Evolutionary conservation across 2,888 invertebrate genomes (phyloP), one percentile per base, ranked within the genome.

Genomic region (Tipula vernalis): DNA sequence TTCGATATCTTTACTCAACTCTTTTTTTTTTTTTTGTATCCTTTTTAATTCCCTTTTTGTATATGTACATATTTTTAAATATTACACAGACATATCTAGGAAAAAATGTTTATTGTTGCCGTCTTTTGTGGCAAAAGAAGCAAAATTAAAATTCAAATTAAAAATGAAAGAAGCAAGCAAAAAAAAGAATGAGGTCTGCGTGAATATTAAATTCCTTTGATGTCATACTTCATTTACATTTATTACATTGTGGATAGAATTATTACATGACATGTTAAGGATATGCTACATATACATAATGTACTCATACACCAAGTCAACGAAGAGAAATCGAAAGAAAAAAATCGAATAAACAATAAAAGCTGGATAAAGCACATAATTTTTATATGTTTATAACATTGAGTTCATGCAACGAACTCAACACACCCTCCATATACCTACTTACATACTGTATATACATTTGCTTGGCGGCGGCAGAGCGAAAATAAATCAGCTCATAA

Each of bases 171-270:
- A 71, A 12, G 2, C 28, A 28, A 71, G 71, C 71, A 71, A 71
- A 51, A 44, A 51, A 71, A 71, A n/a, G n/a, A 28, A 28, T 71
- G 71, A 28, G 71, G 71, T 71, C 71, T 71, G 71, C 71, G 71
- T 71, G 71, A 71, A 71, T 71, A 71, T 71, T 71, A 71, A 71
- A 71, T 71, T 71, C 71, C 71, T 71, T 71, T 71, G 71, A 71
- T 71, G 71, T 71, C 71, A 71, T 71, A 71, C 71, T 71, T 71
- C 71, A 71, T 71, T 71, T 71, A 71, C 71, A 71, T 71, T 71
- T 71, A 71, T 71, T 71, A 71, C 71, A 71, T 71, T 71, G 71
- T 28, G 71, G 71, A 28, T 71, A 28, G 28, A 71, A 71, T 71
- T 71, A 71, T 71, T 71, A 71, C 71, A 28, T 71, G 71, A 71